phyloP scores from a whole-genome alignment of 2,113 vertebrate genomes.

The Regulus satrapa region DNA sequence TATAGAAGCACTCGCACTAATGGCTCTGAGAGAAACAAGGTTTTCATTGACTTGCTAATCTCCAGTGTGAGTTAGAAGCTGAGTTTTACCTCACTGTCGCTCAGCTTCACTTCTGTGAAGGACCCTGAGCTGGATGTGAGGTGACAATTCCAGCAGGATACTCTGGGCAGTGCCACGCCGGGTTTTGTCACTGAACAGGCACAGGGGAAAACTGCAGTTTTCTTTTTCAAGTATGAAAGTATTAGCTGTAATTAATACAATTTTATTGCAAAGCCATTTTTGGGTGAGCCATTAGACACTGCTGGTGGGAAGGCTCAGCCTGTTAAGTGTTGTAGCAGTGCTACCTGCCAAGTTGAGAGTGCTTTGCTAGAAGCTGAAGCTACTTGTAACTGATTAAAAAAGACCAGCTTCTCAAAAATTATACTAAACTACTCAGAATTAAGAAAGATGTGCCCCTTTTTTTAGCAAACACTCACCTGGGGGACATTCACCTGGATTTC shows the following conservation, averaged over 20 bases:
- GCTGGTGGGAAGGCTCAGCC: background rate
- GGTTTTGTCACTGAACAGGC: slow-evolving; percentile 48
- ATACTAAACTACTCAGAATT: background rate
- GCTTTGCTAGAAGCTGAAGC: background rate
- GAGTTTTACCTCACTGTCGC: slow-evolving; percentile 57
- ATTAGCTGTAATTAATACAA: slow-evolving; percentile 11
- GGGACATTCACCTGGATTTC: background rate
- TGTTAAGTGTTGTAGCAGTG: background rate
- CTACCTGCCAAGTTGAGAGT: background rate
- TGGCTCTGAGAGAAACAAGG: slow-evolving; percentile 20
- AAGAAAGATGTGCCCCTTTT: background rate
- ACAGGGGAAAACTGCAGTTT: slow-evolving; percentile 31
- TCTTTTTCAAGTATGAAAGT: slow-evolving; percentile 42
- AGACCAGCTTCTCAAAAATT: background rate
- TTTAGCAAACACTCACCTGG: background rate
- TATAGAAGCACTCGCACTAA: background rate
- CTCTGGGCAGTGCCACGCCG: background rate
- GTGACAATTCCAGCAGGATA: slow-evolving; percentile 51
- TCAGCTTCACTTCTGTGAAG: slow-evolving; percentile 62
- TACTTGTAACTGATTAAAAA: background rate
- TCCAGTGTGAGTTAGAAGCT: slow-evolving; percentile 58
- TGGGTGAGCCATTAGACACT: background rate
- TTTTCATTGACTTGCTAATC: slow-evolving; percentile 57
- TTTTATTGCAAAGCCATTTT: background rate
- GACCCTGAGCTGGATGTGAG: slow-evolving; percentile 45